Conservation (phyloP, 53 echinoderm and acorn worm genomes). For the Henricia sp. region DNA sequence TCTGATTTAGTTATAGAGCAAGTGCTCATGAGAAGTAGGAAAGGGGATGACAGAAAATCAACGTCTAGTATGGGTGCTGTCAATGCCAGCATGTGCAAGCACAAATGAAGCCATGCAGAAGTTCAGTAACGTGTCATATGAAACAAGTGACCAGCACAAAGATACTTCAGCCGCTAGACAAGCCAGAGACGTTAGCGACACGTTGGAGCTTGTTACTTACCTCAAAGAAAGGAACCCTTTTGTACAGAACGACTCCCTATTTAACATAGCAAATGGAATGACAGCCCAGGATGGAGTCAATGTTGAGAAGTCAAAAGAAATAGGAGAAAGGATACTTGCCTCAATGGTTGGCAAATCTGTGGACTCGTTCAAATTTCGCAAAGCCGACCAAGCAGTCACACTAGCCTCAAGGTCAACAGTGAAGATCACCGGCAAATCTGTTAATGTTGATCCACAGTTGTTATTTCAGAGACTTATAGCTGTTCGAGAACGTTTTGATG, state of each 20-base stretch:
- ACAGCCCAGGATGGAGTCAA: conserved; percentile 33
- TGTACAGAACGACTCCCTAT: conserved; percentile 43
- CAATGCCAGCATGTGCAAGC: conserved; percentile 72
- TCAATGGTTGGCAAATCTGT: conserved; percentile 20
- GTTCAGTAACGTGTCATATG: conserved; percentile 53
- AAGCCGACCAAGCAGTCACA: conserved; percentile 63
- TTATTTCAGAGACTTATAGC: conserved; percentile 83
- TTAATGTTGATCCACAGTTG: conserved; percentile 71
- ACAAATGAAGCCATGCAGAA: conserved; percentile 74
- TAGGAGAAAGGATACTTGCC: conserved; percentile 42
- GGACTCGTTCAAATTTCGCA: conserved; percentile 10
- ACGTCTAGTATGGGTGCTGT: conserved; percentile 54
- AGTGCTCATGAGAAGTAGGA: conserved; percentile 68
- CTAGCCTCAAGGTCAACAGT: conserved; percentile 43
- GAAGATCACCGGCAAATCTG: conserved; percentile 38
- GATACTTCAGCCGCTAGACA: conserved; percentile 51
- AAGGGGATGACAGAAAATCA: conserved; percentile 69
- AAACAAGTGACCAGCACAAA: conserved; percentile 70
- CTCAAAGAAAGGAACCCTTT: conserved; percentile 66
- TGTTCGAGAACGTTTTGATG: too few species aligned
- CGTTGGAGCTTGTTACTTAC: conserved; percentile 33
- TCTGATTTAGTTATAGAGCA: conserved; percentile 69
- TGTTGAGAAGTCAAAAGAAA: conserved; percentile 39
- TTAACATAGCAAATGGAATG: conserved; percentile 35
- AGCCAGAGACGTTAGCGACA: conserved; percentile 55